Percentiles rank a stretch among this genome's conserved stretches.
Evolutionary conservation across 2,888 invertebrate species (phyloP).

Genomic region (Odontocerum albicorne): DNA sequence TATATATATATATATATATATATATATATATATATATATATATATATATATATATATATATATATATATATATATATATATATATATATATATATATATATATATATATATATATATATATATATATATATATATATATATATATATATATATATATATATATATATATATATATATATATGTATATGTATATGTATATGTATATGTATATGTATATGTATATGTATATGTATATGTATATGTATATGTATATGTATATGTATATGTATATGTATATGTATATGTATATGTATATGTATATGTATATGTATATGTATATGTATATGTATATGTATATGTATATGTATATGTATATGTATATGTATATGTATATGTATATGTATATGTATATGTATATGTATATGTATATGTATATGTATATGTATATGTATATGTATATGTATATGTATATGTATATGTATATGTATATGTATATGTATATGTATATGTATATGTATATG

Average conservation of each 20-base stretch:
- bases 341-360: constrained; percentile 12
- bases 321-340: constrained; percentile 12
- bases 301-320: constrained; percentile 11
- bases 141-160: constrained; percentile 7
- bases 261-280: constrained; percentile 11
- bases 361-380: constrained; percentile 11
- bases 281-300: constrained; percentile 12
- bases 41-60: constrained; percentile 20
- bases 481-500: constrained; percentile 11
- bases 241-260: constrained; percentile 11
- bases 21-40: constrained; percentile 21
- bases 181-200: constrained; percentile 7
- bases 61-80: constrained; percentile 19
- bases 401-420: constrained; percentile 12
- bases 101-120: constrained; percentile 18
- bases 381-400: constrained; percentile 12
- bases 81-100: constrained; percentile 16
- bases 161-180: constrained; percentile 7
- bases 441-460: constrained; percentile 12
- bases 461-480: constrained; percentile 12
- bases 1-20: constrained; percentile 22
- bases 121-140: constrained; percentile 8
- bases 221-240: constrained; percentile 12
- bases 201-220: constrained; percentile 7
- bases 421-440: constrained; percentile 11